Base-by-base conservation (phyloP, 2,888 invertebrate species). In the Tribolium freemani region DNA sequence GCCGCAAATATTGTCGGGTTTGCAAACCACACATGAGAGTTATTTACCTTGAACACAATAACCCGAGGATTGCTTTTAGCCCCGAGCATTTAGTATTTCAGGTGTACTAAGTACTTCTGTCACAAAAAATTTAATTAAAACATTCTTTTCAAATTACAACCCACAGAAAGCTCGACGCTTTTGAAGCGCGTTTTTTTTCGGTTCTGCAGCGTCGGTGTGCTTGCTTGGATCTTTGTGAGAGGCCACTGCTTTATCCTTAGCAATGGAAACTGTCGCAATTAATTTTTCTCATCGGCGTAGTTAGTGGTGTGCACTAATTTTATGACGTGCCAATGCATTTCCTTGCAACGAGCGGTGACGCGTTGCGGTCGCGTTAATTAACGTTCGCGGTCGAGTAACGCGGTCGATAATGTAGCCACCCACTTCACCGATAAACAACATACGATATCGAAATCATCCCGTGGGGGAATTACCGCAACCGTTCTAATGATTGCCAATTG, bases 301-400 rank as follows among this genome's bases (percentile, higher is more conserved):
- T 46, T 51, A 63, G 51, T 50, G 53, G 44, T 45, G 51, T 64
- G 16, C 53, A 13, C 10, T 64, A 64, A 64, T 64, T 64, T 64
- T 38, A 67, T 57, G 67, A 67, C 57, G 57, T 71, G 71, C 46
- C 61, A 56, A 64, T 71, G 64, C 68, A 68, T 68, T 63, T 46
- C 48, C 45, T 56, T 68, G 57, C 57, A 68, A 57, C 57, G 48
- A 73, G 60, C 69, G 69, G 73, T 69, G 73, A 73, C 73, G 63
- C 53, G 66, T 73, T 73, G 73, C 66, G 76, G 79, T 72, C 8
- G 74, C 75, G 77, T 77, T 80, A 81, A 81, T 81, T 80, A 81
- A 78, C 72, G 78, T 72, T 74, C 69, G 78, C 73, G 78, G 80
- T 78, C 71, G 76, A 73, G 71, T 72, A 61, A 73, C 61, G 66